phyloP scores from a whole-genome alignment of 2,113 vertebrate genomes.

The Oreochromis tanganicae region DNA sequence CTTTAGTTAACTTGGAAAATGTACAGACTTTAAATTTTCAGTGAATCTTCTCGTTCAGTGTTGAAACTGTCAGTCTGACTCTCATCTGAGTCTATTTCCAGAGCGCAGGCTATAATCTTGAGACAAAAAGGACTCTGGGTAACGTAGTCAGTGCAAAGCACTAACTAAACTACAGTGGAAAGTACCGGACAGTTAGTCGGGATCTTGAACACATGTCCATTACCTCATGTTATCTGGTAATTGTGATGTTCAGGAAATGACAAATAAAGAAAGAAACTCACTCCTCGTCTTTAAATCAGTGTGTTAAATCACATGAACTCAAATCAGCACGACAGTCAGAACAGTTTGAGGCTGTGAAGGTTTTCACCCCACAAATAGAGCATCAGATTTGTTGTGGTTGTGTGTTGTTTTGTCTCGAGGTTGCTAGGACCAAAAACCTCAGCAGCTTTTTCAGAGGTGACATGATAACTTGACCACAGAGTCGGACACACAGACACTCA shows the following conservation, averaged over 20 bases:
- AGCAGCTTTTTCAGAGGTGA: not conserved
- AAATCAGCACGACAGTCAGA: not conserved
- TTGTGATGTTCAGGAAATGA: not conserved
- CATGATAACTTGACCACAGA: not conserved
- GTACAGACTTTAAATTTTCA: not conserved
- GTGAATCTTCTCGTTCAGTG: not conserved
- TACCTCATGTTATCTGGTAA: not conserved
- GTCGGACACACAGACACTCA: not conserved
- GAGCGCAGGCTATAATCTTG: rapidly evolving
- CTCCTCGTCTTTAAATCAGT: not conserved
- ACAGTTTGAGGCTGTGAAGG: not conserved
- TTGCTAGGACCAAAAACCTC: slow-evolving; percentile 44
- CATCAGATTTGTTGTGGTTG: not conserved
- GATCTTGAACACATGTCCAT: not conserved
- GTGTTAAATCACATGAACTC: not conserved
- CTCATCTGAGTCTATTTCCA: not conserved
- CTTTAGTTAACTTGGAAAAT: not conserved
- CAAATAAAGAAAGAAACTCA: not conserved
- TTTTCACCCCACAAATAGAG: not conserved
- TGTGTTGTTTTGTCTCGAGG: slow-evolving; percentile 29
- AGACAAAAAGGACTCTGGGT: not conserved
- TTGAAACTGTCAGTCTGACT: not conserved
- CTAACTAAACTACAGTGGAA: not conserved
- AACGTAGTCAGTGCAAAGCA: not conserved
- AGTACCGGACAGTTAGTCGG: not conserved